Evolutionary conservation across 2,113 vertebrate genomes (phyloP).

Genomic region (Azemiops feae): DNA sequence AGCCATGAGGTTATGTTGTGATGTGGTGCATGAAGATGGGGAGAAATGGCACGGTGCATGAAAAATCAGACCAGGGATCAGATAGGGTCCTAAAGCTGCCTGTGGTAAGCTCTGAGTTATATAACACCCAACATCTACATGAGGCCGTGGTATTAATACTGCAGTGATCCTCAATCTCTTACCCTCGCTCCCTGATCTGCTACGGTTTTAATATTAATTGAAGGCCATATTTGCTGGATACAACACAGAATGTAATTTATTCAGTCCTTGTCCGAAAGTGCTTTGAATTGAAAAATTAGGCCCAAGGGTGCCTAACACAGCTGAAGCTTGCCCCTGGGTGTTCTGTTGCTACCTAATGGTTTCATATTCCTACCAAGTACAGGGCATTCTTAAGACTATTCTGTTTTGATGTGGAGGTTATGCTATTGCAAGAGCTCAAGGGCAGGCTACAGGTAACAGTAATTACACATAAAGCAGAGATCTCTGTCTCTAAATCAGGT

Average conservation of each 20-base stretch:
- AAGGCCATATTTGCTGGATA: not conserved
- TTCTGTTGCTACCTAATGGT: conserved; percentile 6
- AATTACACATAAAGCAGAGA: conserved; percentile 27
- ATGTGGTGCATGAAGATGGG: not conserved
- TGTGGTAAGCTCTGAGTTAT: not conserved
- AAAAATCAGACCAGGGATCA: not conserved
- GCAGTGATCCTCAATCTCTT: not conserved
- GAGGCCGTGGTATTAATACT: not conserved
- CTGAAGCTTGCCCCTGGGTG: not conserved
- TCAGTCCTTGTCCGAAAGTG: not conserved
- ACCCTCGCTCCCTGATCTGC: not conserved
- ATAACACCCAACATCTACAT: not conserved
- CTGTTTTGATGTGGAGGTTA: conserved; percentile 9
- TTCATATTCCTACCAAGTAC: not conserved
- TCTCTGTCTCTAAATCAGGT: conserved; percentile 31
- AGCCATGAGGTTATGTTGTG: not conserved
- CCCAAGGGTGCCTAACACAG: conserved; percentile 6
- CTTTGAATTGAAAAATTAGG: conserved; percentile 1
- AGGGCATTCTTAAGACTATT: not conserved
- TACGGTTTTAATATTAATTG: conserved; percentile 8
- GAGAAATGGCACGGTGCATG: too few relatives aligned
- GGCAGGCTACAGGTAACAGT: conserved; percentile 26
- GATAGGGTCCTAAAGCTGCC: not conserved
- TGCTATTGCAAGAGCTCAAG: conserved; percentile 8
- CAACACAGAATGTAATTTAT: conserved; percentile 1